Base-by-base conservation (phyloP, 2,113 vertebrate genomes). In the Vicugna pacos region DNA sequence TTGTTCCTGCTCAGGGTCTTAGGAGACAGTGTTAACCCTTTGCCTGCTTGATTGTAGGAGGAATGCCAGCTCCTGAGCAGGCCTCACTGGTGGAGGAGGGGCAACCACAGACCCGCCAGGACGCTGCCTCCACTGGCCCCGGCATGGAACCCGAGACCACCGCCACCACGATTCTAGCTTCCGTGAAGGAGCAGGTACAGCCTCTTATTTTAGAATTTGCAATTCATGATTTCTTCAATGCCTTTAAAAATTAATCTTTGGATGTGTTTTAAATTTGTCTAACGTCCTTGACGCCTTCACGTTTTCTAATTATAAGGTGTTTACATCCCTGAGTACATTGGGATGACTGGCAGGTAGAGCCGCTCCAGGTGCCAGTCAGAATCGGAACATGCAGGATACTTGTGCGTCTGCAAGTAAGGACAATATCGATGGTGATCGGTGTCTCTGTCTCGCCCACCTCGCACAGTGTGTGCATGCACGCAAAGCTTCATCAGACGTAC, bases 101-200 rank as follows among this genome's bases (percentile, higher is more conserved):
- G 97, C 99, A 99, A 98, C 98, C 98, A 5, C 99, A 99, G 98
- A 98, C 98, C 97, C 91, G 98, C 8, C 99, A 98, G 98, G 98
- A 99, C 98, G 96, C 97, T 94, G 79, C 97, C 97, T 98, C 98
- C 96, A 98, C 97, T 96, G 98, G 98, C 98, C 98, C 98, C 84
- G 98, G 98, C 99, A 99, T 99, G 99, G 99, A 99, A 98, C 94
- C 99, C 32, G 99, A 99, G 98, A 99, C 98, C 85, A 99, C 99
- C 80, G 99, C 99, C 98, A 99, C 99, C 52, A 99, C 99, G 98
- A 99, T 99, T 98, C 98, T 99, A 97, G 99, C 99, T 96, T 99
- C 99, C 13, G 99, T 99, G 50, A 99, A 99, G 99, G 99, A 99
- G 97, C 99, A 99, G 99, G 99, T 99, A 99, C 76, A 85, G 85